phyloP scores from a whole-genome alignment of 2,888 invertebrate species.

The Ecliptopera silaceata region DNA sequence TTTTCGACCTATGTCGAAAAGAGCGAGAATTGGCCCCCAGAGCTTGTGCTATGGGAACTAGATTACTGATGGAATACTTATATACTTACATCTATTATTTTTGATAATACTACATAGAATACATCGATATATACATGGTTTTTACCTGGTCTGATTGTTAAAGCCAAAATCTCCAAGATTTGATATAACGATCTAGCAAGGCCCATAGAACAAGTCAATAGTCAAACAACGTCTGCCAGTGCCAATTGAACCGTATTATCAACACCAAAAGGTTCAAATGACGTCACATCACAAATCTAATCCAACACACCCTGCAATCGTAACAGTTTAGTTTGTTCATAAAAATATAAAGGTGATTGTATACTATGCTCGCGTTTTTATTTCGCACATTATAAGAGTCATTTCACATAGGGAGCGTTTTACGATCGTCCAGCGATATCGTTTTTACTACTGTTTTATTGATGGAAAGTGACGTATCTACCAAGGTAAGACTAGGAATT shows the following conservation, averaged over 20 bases:
- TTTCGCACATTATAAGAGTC: conserved; percentile 67
- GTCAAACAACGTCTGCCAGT: background rate
- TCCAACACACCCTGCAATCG: conserved; percentile 35
- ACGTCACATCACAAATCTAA: conserved; percentile 21
- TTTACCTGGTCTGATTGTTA: too few relatives aligned
- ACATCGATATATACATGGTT: too few relatives aligned
- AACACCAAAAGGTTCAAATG: conserved; percentile 10
- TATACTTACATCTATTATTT: too few relatives aligned
- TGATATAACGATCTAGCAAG: too few relatives aligned
- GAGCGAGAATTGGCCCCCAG: too few relatives aligned
- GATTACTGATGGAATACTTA: too few relatives aligned
- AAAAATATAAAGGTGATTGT: conserved; percentile 65
- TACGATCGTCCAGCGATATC: conserved; percentile 59
- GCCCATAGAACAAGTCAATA: background rate
- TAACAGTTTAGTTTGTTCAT: conserved; percentile 48
- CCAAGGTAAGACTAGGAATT: conserved; percentile 37
- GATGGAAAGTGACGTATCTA: conserved; percentile 39
- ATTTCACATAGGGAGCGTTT: conserved; percentile 53
- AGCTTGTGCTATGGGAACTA: too few relatives aligned
- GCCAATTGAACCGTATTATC: background rate
- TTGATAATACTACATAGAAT: too few relatives aligned
- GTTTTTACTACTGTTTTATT: conserved; percentile 66
- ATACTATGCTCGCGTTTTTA: conserved; percentile 58
- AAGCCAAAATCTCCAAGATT: too few relatives aligned
- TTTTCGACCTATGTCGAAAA: too few relatives aligned